These are phyloP conservation scores for Plumapathes pennacea DNA, from an alignment of 92 coral and sea anemone genomes.

Conservation along the genomic window DNA sequence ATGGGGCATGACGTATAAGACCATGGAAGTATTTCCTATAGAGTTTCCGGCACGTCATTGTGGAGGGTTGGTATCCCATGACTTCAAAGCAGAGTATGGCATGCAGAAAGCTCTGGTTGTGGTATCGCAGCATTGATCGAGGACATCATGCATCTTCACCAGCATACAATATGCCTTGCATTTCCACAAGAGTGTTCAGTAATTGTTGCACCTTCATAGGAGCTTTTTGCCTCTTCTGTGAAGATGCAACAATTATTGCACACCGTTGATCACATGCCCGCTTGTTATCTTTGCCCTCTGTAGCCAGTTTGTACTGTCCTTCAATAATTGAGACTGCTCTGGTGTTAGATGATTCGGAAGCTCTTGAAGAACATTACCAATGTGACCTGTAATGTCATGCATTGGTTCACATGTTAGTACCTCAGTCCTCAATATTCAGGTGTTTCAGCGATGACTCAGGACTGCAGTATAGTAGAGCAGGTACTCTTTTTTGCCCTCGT, in stretches of 20 bases:
- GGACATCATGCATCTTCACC: slow-evolving; percentile 28
- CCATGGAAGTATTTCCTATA: slow-evolving; percentile 52
- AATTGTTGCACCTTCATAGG: slow-evolving; percentile 12
- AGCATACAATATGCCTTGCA: slow-evolving; percentile 20
- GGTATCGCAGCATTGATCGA: slow-evolving; percentile 26
- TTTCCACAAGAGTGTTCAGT: slow-evolving; percentile 33
- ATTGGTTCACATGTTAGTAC: slow-evolving; percentile 41
- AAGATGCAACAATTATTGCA: slow-evolving; percentile 11
- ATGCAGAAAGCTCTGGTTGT: slow-evolving; percentile 41
- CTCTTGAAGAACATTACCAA: slow-evolving; percentile 14
- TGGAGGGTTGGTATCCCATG: slow-evolving; percentile 12
- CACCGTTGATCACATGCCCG: slow-evolving; percentile 21
- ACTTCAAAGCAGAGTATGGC: slow-evolving; percentile 26
- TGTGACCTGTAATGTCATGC: slow-evolving; percentile 35
- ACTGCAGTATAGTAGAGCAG: slow-evolving; percentile 9
- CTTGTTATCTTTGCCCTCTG: slow-evolving; percentile 24
- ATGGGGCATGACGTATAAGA: slow-evolving; percentile 39
- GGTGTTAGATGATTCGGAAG: slow-evolving; percentile 23
- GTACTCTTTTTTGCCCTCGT: slow-evolving; percentile 6
- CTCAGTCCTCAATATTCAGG: slow-evolving; percentile 7
- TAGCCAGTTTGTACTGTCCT: slow-evolving; percentile 2
- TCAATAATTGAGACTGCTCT: slow-evolving; percentile 10
- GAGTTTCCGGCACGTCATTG: slow-evolving; percentile 23
- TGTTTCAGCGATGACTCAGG: slow-evolving; percentile 9
- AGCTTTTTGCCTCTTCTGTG: slow-evolving; percentile 12